Percentiles rank a stretch among this genome's conserved stretches.
Conservation (phyloP, 2,797 vertebrate genomes). For the Mormyrops boulengeri region DNA sequence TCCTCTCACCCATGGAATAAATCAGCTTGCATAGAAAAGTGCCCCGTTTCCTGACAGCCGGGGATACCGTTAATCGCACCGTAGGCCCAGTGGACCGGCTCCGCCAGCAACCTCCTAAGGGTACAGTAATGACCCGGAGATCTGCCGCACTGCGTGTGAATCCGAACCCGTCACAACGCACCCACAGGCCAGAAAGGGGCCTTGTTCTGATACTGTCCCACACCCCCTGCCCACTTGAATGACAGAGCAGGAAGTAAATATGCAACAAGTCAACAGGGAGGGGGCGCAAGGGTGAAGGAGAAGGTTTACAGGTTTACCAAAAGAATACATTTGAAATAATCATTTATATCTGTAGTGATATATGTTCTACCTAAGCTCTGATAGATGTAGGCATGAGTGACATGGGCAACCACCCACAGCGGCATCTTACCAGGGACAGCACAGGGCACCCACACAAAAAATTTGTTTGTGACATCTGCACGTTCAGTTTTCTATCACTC, state of each 20-base stretch:
- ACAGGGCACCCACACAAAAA: neutral
- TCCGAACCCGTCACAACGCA: neutral
- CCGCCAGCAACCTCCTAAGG: neutral
- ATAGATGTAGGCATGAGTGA: neutral
- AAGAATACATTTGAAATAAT: neutral
- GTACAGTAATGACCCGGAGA: neutral
- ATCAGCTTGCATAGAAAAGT: neutral
- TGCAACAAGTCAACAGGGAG: neutral
- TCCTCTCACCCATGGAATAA: conserved; percentile 18
- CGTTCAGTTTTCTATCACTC: neutral
- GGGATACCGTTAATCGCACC: neutral
- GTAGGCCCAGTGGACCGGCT: neutral
- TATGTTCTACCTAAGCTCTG: neutral
- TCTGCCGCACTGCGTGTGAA: neutral
- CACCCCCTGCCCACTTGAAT: neutral
- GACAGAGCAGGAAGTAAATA: neutral
- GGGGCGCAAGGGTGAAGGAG: neutral
- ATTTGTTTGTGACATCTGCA: neutral
- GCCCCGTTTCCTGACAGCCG: neutral
- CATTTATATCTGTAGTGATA: neutral
- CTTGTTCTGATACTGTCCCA: neutral
- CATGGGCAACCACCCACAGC: neutral
- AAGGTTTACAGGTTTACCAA: neutral
- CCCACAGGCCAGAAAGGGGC: neutral
- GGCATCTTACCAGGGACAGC: neutral